These are phyloP conservation scores for Astropecten irregularis DNA, from an alignment of 53 echinoderm and acorn worm species.

Conservation along the genomic window DNA sequence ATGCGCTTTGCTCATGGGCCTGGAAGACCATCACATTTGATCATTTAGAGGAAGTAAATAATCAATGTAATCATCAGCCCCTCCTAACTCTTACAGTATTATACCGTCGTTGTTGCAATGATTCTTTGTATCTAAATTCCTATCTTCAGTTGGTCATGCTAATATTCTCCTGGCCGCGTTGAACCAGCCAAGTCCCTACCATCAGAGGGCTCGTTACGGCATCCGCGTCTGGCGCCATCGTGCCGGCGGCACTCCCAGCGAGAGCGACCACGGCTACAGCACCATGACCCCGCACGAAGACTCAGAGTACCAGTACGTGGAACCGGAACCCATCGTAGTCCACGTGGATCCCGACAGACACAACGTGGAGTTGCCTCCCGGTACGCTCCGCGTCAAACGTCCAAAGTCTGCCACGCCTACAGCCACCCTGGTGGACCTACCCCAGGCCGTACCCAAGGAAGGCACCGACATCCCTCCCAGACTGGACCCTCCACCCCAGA, in stretches of 20 bases:
- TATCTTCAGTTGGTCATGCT: slow-evolving; percentile 78
- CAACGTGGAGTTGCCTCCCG: slow-evolving; percentile 72
- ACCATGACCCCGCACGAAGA: slow-evolving; percentile 99
- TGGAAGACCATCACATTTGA: too few relatives aligned
- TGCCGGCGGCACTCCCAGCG: slow-evolving; percentile 82
- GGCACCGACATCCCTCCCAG: slow-evolving; percentile 61
- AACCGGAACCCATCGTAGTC: slow-evolving; percentile 84
- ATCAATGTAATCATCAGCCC: too few relatives aligned
- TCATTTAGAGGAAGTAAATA: too few relatives aligned
- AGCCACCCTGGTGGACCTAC: slow-evolving; percentile 33
- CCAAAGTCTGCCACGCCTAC: slow-evolving; percentile 23
- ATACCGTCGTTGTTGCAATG: too few relatives aligned
- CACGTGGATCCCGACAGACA: slow-evolving; percentile 73
- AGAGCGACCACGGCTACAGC: slow-evolving; percentile 99
- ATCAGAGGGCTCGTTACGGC: slow-evolving; percentile 85
- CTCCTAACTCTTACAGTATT: too few relatives aligned
- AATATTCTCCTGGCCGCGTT: slow-evolving; percentile 94
- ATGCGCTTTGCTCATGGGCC: too few relatives aligned
- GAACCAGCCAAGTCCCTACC: slow-evolving; percentile 94
- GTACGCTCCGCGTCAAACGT: slow-evolving; percentile 56
- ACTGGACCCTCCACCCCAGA: slow-evolving; percentile 94
- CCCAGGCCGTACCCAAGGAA: not conserved
- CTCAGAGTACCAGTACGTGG: slow-evolving; percentile 95
- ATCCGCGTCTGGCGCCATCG: slow-evolving; percentile 90
- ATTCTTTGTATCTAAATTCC: too few relatives aligned